Evolutionary conservation across 2,888 invertebrate species (phyloP).

Genomic region (Nemoura dubitans): DNA sequence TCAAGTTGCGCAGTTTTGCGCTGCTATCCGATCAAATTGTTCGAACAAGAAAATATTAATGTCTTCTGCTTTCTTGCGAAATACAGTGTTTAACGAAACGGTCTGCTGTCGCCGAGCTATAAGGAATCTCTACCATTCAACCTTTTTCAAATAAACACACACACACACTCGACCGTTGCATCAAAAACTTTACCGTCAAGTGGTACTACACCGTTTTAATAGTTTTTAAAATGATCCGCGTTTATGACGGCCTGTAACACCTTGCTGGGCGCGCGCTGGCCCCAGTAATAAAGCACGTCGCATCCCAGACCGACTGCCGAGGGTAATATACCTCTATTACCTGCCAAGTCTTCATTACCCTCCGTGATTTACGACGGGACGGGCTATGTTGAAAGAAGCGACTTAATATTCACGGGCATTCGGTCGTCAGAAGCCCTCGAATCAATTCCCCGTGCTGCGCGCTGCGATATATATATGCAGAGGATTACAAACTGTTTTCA

Average conservation of each 20-base stretch:
- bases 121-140: background rate
- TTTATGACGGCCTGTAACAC: background rate
- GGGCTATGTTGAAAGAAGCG: background rate
- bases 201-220: background rate
- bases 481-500: slow-evolving; percentile 7
- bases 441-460: background rate
- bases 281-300: background rate
- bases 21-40: background rate
- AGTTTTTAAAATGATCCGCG: background rate
- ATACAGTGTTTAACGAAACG: background rate
- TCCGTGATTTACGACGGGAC: background rate
- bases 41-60: background rate
- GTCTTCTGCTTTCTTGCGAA: background rate
- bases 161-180: background rate
- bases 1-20: background rate
- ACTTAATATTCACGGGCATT: background rate
- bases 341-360: slow-evolving; percentile 7
- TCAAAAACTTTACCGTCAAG: background rate
- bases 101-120: background rate
- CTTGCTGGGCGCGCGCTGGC: background rate
- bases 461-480: background rate
- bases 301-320: background rate
- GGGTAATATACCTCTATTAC: slow-evolving; percentile 12
- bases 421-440: background rate
- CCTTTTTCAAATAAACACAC: background rate